Conservation (phyloP, 23 tunicate species). For the Trididemnum miniatum region DNA sequence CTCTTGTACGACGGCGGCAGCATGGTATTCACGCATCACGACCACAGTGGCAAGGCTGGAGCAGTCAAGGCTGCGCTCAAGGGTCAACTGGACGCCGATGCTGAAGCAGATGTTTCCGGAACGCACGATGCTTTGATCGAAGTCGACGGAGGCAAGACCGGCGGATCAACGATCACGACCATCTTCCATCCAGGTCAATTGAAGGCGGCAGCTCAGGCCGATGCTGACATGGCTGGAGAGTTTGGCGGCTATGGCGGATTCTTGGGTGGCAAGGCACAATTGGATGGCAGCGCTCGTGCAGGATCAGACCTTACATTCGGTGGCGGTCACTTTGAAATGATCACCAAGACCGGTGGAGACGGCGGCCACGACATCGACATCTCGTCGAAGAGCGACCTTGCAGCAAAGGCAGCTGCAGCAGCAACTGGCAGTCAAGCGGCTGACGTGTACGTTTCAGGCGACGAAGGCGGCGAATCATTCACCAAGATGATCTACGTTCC, state of each 20-base stretch:
- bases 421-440: conserved; percentile 14
- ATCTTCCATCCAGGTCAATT: conserved; percentile 21
- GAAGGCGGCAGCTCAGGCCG: not conserved
- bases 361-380: not conserved
- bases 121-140: not conserved
- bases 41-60: not conserved
- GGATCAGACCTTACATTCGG: not conserved
- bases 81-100: not conserved
- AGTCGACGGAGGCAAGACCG: conserved; percentile 13
- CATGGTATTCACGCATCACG: not conserved
- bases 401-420: not conserved
- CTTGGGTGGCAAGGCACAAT: conserved; percentile 15
- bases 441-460: not conserved
- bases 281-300: not conserved
- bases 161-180: not conserved
- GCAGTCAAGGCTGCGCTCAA: conserved; percentile 28
- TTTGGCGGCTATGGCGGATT: not conserved
- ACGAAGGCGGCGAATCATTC: not conserved
- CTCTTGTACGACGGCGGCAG: not conserved
- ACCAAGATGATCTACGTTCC: conserved; percentile 20
- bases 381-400: conserved; percentile 1
- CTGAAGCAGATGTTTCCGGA: not conserved
- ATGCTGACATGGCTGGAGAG: not conserved
- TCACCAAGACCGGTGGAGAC: not conserved
- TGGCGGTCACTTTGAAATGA: not conserved